phyloP scores from a whole-genome alignment of 2,797 vertebrate genomes.

The Thalassophryne amazonica region DNA sequence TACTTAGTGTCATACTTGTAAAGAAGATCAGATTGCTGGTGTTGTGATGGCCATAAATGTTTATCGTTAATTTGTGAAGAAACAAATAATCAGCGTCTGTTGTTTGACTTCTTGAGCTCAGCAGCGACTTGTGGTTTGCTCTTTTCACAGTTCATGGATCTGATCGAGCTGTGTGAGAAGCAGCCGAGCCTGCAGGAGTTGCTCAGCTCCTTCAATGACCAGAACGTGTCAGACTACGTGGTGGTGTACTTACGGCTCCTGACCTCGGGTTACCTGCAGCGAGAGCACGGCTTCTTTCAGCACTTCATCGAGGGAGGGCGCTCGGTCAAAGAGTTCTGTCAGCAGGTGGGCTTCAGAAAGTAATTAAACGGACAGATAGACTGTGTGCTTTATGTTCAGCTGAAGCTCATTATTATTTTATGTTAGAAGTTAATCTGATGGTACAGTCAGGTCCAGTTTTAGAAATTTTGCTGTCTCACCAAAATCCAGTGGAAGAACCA shows the following conservation, averaged over 20 bases:
- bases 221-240: conserved; percentile 92
- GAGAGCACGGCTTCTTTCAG: conserved; percentile 85
- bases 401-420: too few relatives aligned
- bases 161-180: conserved; percentile 92
- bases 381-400: background rate
- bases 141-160: conserved; percentile 99
- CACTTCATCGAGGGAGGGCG: conserved; percentile 96
- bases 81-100: background rate
- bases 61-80: background rate
- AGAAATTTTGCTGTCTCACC: too few relatives aligned
- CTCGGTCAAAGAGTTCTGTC: conserved; percentile 95
- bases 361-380: too few relatives aligned
- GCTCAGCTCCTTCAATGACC: conserved; percentile 90
- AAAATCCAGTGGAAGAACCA: too few relatives aligned
- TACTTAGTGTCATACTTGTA: too few relatives aligned
- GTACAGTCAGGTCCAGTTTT: too few relatives aligned
- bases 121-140: too few relatives aligned
- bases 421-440: too few relatives aligned
- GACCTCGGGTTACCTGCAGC: conserved; percentile 92
- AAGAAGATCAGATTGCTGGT: too few relatives aligned
- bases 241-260: conserved; percentile 94
- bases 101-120: background rate
- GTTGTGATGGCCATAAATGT: too few relatives aligned
- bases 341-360: conserved; percentile 84
- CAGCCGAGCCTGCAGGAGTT: conserved; percentile 84